These are phyloP conservation scores for Phallusia fumigata DNA, from an alignment of 23 tunicate species.

Conservation along the genomic window DNA sequence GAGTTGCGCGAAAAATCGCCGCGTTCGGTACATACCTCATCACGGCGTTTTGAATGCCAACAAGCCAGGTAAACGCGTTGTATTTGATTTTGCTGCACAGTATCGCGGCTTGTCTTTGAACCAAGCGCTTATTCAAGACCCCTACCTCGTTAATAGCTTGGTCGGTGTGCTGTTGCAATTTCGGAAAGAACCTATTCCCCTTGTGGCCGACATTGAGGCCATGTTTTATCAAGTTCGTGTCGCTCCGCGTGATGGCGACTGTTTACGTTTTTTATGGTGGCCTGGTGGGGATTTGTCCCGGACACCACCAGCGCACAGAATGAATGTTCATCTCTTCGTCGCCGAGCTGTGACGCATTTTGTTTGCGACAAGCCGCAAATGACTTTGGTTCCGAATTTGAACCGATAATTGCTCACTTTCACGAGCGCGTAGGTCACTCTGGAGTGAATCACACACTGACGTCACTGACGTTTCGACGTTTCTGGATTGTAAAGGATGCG, in stretches of 20 bases:
- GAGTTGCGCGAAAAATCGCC: not conserved
- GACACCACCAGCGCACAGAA: constrained; percentile 7
- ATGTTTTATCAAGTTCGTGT: constrained; percentile 65
- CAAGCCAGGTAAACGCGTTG: constrained; percentile 26
- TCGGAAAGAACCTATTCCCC: constrained; percentile 35
- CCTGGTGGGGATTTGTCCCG: constrained; percentile 16
- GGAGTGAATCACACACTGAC: constrained; percentile 23
- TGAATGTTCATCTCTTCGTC: constrained; percentile 47
- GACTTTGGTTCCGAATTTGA: constrained; percentile 28
- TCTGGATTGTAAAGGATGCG: not conserved
- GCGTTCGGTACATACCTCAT: constrained; percentile 21
- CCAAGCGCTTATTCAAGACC: constrained; percentile 33
- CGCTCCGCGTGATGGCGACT: constrained; percentile 16
- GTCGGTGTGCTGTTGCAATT: constrained; percentile 39
- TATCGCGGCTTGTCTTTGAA: constrained; percentile 8
- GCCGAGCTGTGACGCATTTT: constrained; percentile 35
- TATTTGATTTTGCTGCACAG: constrained; percentile 18
- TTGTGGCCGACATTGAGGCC: constrained; percentile 44
- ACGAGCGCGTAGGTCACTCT: constrained; percentile 8
- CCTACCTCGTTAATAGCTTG: constrained; percentile 42
- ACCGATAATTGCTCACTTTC: constrained; percentile 4
- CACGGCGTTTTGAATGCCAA: constrained; percentile 9
- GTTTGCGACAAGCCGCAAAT: constrained; percentile 19
- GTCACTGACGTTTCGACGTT: not conserved
- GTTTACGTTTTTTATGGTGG: constrained; percentile 46